These are phyloP conservation scores for fruit fly (Drosophila melanogaster) DNA, from an alignment of 1,140 invertebrate species.

Conservation along the genomic window Release_6_plus_ISO1_MT NC_004354.4:16892501-16893000, in stretches of 20 bases:
- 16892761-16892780: background rate
- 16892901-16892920: background rate
- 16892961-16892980: slow-evolving; percentile 8
- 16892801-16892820: slow-evolving; percentile 2
- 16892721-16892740: background rate
- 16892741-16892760: background rate
- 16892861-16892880: slow-evolving; percentile 15
- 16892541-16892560: too few relatives aligned
- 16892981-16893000: slow-evolving; percentile 49
- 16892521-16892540: too few relatives aligned
- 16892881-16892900: slow-evolving; percentile 1
- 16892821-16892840: slow-evolving; percentile 1
- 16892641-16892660: too few relatives aligned
- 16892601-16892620: too few relatives aligned
- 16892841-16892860: background rate
- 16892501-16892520: too few relatives aligned
- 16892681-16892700: background rate
- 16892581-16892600: too few relatives aligned
- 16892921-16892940: background rate
- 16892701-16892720: background rate
- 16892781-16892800: background rate
- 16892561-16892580: too few relatives aligned
- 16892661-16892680: background rate
- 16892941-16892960: slow-evolving; percentile 15
- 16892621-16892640: too few relatives aligned